Conservation (phyloP, 2,797 vertebrate species). For the Silurus aristotelis region DNA sequence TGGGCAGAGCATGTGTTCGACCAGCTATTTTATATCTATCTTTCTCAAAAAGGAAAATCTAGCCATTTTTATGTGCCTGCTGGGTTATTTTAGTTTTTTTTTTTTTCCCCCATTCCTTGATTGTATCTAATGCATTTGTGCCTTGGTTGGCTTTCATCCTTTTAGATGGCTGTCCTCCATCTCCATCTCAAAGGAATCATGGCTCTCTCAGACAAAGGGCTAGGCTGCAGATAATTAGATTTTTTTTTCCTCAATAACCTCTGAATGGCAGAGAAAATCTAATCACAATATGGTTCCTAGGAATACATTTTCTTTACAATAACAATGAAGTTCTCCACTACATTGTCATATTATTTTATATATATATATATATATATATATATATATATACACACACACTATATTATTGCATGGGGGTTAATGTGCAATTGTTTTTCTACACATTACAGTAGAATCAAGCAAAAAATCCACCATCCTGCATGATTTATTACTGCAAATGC, state of each 20-base stretch:
- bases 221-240: background rate
- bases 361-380: no score
- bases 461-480: background rate
- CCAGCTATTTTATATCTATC: background rate
- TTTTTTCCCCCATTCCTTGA: background rate
- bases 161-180: constrained; percentile 12
- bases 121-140: constrained; percentile 22
- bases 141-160: constrained; percentile 37
- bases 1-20: background rate
- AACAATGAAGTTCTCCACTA: background rate
- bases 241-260: background rate
- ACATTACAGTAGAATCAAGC: background rate
- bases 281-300: background rate
- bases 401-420: background rate
- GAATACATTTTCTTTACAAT: no score
- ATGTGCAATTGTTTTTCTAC: background rate
- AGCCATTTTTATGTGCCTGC: background rate
- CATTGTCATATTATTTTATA: no score
- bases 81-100: background rate
- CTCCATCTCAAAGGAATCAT: constrained; percentile 17
- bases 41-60: background rate
- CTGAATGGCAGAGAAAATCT: background rate
- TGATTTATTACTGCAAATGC: background rate
- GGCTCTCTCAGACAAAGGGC: background rate
- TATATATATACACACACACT: no score